Base-by-base conservation (phyloP, 2,797 vertebrate species). In the Thaleichthys pacificus region DNA sequence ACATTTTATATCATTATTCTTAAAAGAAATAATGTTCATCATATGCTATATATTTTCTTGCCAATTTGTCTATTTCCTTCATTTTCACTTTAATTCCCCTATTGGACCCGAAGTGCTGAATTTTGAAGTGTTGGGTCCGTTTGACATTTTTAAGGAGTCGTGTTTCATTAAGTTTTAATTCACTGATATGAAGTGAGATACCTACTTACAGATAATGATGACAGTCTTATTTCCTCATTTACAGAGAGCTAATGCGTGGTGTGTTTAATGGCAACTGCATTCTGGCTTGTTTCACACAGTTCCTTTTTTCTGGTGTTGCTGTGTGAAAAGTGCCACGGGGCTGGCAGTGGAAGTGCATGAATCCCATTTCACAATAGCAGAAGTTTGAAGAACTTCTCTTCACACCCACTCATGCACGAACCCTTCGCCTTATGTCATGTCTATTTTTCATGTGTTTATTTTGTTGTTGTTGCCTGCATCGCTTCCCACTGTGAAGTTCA, bases 101-200 rank as follows among this genome's bases (percentile, higher is more conserved):
- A 9, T 88, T 88, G 74, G 83, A 87, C 84, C 77, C 69, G 79
- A 49, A 30, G 69, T 79, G 78, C 84, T 81, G 90, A 84, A 89
- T 88, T 90, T 80, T 80, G 72, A 85, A 84, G 77, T 84, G 83
- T 88, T 85, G 77, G 76, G 81, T 79, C 80, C 82, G 78, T 78
- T 80, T 66, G 70, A 71, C 71, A 66, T 75, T 81, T 66, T 51
- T 57, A 65, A 32, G 14, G 62, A 69, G 68, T 77, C 72, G 66
- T 68, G 49, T 88, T 90, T 87, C 75, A 85, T 87, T 82, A 80
- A 86, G 86, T 87, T 88, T 81, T 84, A 85, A 86, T 82, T 75
- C 72, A 64, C 70, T 83, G 76, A 82, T 74, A 79, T 76, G 70
- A 85, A 84, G 79, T 74, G 71, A 88, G 83, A 86, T 86, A 82